Conservation (phyloP, 1,140 invertebrate genomes). For the Oedothorax gibbosus region DNA sequence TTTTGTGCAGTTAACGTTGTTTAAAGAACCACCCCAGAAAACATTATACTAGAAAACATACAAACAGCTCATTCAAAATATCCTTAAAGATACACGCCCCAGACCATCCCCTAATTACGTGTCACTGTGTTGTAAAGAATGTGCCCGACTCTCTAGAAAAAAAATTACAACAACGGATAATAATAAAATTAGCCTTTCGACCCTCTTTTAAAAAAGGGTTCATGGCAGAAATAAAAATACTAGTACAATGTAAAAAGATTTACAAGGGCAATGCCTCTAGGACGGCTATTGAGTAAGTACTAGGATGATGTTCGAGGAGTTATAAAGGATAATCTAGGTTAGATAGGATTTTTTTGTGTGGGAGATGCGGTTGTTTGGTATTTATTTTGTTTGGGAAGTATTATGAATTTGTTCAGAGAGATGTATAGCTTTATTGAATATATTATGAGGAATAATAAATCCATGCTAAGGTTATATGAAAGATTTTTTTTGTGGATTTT, state of each 20-base stretch:
- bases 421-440: too few relatives aligned
- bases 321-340: background rate
- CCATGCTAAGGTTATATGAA: too few relatives aligned
- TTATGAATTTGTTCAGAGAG: too few relatives aligned
- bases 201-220: background rate
- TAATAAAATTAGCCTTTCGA: slow-evolving; percentile 54
- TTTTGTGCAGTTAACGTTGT: too few relatives aligned
- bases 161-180: slow-evolving; percentile 6
- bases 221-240: background rate
- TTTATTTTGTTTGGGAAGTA: too few relatives aligned
- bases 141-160: slow-evolving; percentile 5
- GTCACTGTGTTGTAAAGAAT: slow-evolving; percentile 53
- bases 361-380: too few relatives aligned
- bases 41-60: too few relatives aligned
- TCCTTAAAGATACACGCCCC: too few relatives aligned
- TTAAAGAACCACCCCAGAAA: too few relatives aligned
- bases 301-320: background rate
- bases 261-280: background rate
- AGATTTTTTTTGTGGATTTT: too few relatives aligned
- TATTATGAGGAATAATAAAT: too few relatives aligned
- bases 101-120: slow-evolving; percentile 37
- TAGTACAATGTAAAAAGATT: background rate
- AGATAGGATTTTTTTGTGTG: background rate
- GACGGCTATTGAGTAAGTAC: slow-evolving; percentile 10
- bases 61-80: too few relatives aligned